Conservation (phyloP, 2,113 vertebrate genomes). For the Mesoclemmys tuberculata region DNA sequence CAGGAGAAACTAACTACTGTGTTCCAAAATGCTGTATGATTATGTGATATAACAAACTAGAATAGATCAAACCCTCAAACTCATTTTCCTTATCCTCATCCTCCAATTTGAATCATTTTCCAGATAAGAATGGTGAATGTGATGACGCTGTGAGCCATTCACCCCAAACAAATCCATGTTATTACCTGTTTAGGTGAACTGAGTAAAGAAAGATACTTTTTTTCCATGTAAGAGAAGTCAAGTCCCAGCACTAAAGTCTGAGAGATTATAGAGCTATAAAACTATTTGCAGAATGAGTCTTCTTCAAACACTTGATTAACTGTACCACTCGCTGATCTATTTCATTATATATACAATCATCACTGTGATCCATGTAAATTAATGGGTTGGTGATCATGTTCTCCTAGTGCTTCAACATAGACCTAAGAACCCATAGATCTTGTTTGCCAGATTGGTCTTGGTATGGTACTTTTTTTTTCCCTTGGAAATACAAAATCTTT, state of each 20-base stretch:
- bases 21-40: neutral
- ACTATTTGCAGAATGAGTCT: constrained; percentile 49
- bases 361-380: constrained; percentile 45
- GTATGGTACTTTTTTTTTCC: neutral
- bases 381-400: constrained; percentile 6
- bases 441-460: neutral
- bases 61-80: neutral
- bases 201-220: neutral
- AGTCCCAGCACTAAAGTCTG: neutral
- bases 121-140: neutral
- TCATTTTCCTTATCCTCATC: neutral
- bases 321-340: constrained; percentile 1
- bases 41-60: neutral
- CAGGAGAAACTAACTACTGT: neutral
- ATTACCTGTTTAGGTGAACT: constrained; percentile 7
- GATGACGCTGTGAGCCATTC: neutral
- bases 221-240: constrained; percentile 33
- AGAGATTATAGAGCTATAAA: constrained; percentile 37
- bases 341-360: constrained; percentile 43
- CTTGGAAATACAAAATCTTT: constrained; percentile 41
- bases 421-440: neutral
- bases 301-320: constrained; percentile 65
- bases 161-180: neutral
- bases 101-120: neutral
- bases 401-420: constrained; percentile 37